Evolutionary conservation across 2,797 vertebrate species (phyloP).

Genomic region (Vespertilio murinus): DNA sequence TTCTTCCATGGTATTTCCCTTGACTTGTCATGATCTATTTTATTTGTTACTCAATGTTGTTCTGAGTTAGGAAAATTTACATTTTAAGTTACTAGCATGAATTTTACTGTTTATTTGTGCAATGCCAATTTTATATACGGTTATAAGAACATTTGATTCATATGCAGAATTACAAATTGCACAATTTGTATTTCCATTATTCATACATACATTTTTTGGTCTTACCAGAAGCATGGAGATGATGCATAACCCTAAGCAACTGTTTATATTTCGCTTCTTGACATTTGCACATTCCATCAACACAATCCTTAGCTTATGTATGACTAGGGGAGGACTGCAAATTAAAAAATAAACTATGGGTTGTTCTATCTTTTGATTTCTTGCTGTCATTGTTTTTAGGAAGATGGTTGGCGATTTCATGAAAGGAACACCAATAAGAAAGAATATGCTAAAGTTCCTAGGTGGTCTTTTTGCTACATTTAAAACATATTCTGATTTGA

Average conservation of each 20-base stretch:
- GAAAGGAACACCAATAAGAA: neutral
- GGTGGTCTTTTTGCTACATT: neutral
- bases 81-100: neutral
- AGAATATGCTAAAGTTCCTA: neutral
- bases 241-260: neutral
- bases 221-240: neutral
- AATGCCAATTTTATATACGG: neutral
- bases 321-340: neutral
- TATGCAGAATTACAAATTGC: neutral
- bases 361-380: neutral
- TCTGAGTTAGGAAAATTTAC: slow-evolving; percentile 19
- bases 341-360: neutral
- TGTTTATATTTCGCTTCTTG: neutral
- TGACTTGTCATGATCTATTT: neutral
- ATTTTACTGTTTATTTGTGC: slow-evolving; percentile 7
- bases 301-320: neutral
- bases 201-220: neutral
- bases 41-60: neutral
- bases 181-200: neutral
- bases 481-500: neutral
- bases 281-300: neutral
- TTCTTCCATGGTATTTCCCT: neutral
- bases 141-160: neutral
- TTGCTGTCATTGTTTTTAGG: neutral
- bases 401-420: neutral